phyloP scores from a whole-genome alignment of 1,140 invertebrate species.

The Apis laboriosa region DNA sequence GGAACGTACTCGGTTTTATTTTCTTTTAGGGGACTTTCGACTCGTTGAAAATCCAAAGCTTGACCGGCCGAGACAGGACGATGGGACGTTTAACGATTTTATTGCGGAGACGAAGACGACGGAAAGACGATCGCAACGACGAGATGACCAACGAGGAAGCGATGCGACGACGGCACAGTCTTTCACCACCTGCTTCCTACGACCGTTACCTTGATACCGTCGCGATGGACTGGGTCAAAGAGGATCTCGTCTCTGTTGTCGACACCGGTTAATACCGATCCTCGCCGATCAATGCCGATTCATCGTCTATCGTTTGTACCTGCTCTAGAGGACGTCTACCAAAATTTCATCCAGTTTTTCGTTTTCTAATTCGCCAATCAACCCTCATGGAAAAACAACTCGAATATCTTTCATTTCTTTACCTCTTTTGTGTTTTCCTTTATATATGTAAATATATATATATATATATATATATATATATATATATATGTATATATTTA shows the following conservation, averaged over 20 bases:
- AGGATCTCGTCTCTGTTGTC: not conserved
- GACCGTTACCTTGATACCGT: conserved; percentile 49
- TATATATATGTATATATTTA: no score
- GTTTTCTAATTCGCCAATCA: not conserved
- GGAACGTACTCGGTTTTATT: no score
- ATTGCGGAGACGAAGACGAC: not conserved
- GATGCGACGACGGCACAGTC: conserved; percentile 22
- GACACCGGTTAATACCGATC: not conserved
- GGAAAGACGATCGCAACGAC: conserved; percentile 13
- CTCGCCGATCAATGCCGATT: not conserved
- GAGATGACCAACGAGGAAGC: conserved; percentile 47
- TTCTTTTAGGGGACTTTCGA: no score
- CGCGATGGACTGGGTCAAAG: conserved; percentile 32
- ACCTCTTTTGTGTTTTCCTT: no score
- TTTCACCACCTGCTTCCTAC: conserved; percentile 25
- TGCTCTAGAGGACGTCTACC: not conserved
- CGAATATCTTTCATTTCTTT: no score
- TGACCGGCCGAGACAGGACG: not conserved
- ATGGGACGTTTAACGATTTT: not conserved
- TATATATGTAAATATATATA: no score
- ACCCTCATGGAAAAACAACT: no score
- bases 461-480: no score
- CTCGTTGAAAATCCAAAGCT: not conserved
- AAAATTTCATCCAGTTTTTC: not conserved
- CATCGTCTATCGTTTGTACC: not conserved